These are phyloP conservation scores for Teleiodes luculella DNA, from an alignment of 2,888 invertebrate genomes.

Conservation along the genomic window DNA sequence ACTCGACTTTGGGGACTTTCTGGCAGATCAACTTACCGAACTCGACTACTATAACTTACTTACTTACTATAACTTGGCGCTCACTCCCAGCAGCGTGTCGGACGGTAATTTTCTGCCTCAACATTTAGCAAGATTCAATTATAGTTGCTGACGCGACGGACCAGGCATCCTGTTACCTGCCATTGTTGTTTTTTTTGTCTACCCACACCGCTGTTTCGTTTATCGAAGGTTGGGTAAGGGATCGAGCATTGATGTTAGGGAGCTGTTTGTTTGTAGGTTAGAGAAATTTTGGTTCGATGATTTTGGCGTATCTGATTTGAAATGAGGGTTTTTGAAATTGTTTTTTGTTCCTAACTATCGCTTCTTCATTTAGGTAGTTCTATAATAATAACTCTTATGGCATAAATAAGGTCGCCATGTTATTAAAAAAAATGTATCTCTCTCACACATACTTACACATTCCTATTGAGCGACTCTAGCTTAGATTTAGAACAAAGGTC, in stretches of 20 bases:
- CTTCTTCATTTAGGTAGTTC: too few relatives aligned
- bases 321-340: not conserved
- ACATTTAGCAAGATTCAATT: conserved; percentile 34
- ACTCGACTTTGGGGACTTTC: too few relatives aligned
- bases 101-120: not conserved
- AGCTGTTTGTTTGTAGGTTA: not conserved
- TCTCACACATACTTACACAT: too few relatives aligned
- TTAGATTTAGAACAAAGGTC: too few relatives aligned
- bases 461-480: too few relatives aligned
- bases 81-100: not conserved
- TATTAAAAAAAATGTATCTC: too few relatives aligned
- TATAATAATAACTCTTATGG: too few relatives aligned
- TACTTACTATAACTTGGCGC: not conserved
- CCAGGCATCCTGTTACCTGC: conserved; percentile 52
- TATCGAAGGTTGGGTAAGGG: not conserved
- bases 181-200: conserved; percentile 42
- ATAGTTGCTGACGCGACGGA: conserved; percentile 22
- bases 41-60: not conserved
- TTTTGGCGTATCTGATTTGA: not conserved
- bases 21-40: not conserved
- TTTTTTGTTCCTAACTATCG: too few relatives aligned
- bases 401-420: too few relatives aligned
- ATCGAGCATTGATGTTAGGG: not conserved
- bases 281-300: not conserved
- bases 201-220: not conserved